A percentile compares a stretch with the other conserved stretches of the same genome.
phyloP scores from a whole-genome alignment of 2,113 vertebrate species.

The Muntiacus reevesi region DNA sequence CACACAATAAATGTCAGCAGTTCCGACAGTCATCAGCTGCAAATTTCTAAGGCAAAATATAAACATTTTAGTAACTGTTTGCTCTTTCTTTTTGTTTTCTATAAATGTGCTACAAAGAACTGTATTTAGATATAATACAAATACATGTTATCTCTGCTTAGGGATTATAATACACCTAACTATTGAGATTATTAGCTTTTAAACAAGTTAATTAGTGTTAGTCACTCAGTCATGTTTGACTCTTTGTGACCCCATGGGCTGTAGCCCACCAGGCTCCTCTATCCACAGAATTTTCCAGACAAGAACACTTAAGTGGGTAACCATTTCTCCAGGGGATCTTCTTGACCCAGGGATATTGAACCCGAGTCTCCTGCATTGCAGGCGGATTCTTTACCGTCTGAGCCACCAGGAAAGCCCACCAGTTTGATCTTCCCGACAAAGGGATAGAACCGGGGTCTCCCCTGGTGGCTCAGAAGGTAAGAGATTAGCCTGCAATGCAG shows the following conservation, averaged over 20 bases:
- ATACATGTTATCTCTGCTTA: not conserved
- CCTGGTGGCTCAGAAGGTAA: not conserved
- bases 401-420: not conserved
- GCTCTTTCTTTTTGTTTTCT: not conserved
- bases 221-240: not conserved
- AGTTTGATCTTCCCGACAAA: not conserved
- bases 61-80: not conserved
- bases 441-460: not conserved
- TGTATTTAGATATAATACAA: not conserved
- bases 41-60: not conserved
- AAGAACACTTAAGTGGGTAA: not conserved
- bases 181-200: not conserved
- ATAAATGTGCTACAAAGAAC: not conserved
- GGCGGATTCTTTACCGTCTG: not conserved
- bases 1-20: not conserved
- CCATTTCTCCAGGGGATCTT: not conserved
- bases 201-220: not conserved
- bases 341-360: not conserved
- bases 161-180: not conserved
- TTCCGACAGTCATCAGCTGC: not conserved
- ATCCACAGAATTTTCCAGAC: not conserved
- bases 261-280: not conserved
- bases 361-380: not conserved
- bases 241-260: not conserved
- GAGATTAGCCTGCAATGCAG: not conserved